Evolutionary conservation across 2,797 vertebrate species (phyloP).

Genomic region (Orestias chungarensis): DNA sequence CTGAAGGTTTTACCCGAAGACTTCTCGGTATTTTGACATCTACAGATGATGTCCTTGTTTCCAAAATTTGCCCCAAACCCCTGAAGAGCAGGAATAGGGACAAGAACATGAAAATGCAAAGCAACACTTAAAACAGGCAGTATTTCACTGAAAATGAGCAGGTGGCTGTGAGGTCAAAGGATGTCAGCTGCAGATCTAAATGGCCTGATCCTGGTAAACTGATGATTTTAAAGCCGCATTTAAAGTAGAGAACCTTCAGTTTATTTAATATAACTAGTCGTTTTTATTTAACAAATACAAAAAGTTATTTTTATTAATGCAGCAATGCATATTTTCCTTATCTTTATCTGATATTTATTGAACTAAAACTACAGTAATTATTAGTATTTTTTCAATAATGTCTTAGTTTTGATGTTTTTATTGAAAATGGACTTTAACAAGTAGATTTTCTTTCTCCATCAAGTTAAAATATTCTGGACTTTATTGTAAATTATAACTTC

Average conservation of each 20-base stretch:
- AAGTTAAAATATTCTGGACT: no score
- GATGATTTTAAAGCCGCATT: not conserved
- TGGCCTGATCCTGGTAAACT: no score
- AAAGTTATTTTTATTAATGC: not conserved
- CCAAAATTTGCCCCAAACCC: no score
- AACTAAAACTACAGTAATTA: no score
- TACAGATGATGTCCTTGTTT: slow-evolving; percentile 4
- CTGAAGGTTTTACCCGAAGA: slow-evolving; percentile 1
- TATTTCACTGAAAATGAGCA: not conserved
- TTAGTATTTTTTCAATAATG: no score
- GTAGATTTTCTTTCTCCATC: not conserved
- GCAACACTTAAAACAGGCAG: not conserved
- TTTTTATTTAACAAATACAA: not conserved
- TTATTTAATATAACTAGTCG: not conserved
- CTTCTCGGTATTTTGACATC: slow-evolving; percentile 9
- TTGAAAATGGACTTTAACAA: no score
- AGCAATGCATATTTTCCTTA: no score
- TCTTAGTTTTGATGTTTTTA: no score
- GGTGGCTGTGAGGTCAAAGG: not conserved
- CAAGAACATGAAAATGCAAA: not conserved
- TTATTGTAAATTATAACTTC: no score
- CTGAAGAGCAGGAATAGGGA: not conserved
- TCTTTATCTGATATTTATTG: not conserved
- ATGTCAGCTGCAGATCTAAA: not conserved
- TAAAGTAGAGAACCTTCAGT: not conserved